Conservation (phyloP, 2,888 invertebrate genomes). For the Eubasilissa splendida region DNA sequence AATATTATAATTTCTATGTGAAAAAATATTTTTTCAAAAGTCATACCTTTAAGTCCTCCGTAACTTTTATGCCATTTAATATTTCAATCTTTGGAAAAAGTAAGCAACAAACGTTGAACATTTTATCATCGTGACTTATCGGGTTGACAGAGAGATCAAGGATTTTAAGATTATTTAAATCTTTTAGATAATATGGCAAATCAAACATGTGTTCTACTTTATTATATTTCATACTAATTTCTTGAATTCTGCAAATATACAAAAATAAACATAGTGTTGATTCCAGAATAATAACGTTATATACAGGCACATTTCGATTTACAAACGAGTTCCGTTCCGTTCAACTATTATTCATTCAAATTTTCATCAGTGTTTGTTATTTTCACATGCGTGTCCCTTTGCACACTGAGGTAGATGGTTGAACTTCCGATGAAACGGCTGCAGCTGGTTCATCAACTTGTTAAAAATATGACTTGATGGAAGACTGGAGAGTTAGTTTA, state of each 20-base stretch:
- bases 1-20: no score
- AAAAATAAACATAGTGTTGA: not conserved
- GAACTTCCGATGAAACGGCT: no score
- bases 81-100: constrained; percentile 23
- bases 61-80: constrained; percentile 18
- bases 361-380: no score
- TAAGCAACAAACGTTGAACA: constrained; percentile 15
- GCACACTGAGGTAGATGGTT: no score
- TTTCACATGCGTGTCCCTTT: no score
- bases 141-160: constrained; percentile 25
- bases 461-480: no score
- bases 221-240: constrained; percentile 61
- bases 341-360: no score
- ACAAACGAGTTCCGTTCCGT: no score
- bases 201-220: constrained; percentile 63
- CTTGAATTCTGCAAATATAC: constrained; percentile 53
- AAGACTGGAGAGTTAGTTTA: no score
- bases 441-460: no score
- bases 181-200: constrained; percentile 4
- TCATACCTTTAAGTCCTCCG: constrained; percentile 11
- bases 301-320: no score
- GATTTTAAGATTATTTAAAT: not conserved
- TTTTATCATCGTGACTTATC: constrained; percentile 9
- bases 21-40: not conserved
- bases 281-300: no score